These are phyloP conservation scores for Bruchidius siliquastri DNA, from an alignment of 2,888 invertebrate genomes.

Conservation along the genomic window DNA sequence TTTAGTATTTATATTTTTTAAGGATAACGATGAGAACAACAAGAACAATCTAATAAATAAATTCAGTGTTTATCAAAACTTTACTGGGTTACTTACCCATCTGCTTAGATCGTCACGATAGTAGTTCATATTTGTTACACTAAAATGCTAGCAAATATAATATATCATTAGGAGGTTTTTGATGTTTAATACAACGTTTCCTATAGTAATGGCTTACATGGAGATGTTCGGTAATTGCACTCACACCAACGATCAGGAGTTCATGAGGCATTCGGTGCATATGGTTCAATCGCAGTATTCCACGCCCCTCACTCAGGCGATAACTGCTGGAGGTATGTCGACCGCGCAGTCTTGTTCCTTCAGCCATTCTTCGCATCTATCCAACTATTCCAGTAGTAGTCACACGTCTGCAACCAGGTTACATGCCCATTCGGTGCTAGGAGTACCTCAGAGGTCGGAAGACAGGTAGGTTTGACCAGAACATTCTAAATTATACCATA, in stretches of 20 bases:
- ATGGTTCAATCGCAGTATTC: conserved; percentile 43
- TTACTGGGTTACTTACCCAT: no score
- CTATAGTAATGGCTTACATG: conserved; percentile 90
- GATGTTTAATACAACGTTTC: no score
- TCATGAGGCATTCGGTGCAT: conserved; percentile 84
- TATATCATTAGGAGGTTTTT: no score
- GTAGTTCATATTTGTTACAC: no score
- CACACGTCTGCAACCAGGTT: conserved; percentile 12
- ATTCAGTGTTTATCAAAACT: no score
- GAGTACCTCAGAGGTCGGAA: conserved; percentile 24
- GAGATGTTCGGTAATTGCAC: conserved; percentile 91
- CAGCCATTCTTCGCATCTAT: conserved; percentile 38
- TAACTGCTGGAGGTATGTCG: conserved; percentile 41
- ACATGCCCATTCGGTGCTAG: conserved; percentile 35
- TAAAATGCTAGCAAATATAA: no score
- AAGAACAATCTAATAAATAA: no score
- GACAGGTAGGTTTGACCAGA: conserved; percentile 26
- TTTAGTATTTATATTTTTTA: no score
- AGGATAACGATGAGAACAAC: no score
- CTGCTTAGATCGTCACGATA: no score
- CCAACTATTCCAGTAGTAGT: conserved; percentile 28
- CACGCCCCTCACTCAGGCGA: conserved; percentile 17
- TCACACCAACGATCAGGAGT: conserved; percentile 71
- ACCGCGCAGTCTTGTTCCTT: conserved; percentile 58
- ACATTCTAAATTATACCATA: conserved; percentile 37